Evolutionary conservation across 1,140 invertebrate genomes (phyloP), one percentile per base, ranked within the genome.

Genomic region (Drosophila varians): DNA sequence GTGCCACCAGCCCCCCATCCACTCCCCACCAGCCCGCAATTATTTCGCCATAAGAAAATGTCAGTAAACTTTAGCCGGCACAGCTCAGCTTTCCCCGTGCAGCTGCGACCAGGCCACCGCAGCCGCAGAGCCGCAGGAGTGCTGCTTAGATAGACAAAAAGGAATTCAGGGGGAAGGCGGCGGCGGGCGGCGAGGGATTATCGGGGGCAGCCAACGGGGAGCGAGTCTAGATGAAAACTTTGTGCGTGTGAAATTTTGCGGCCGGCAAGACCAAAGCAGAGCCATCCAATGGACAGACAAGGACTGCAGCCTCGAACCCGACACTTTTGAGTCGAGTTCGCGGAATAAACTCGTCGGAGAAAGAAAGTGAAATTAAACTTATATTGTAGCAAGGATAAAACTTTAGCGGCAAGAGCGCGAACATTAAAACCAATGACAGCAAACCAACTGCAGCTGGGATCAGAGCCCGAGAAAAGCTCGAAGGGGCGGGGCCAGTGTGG

Each of bases 211-310:
- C 28, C n/a, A 38, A 16, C 12, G 11, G n/a, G 11, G 11, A 34
- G n/a, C 36, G n/a, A 12, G 38, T 18, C 3, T 9, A 14, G 38
- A 18, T 55, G 56, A 87, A 86, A 82, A 86, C 55, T 86, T 87
- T 86, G 80, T 87, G 82, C 82, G 82, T 86, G 82, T 74, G 64
- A 86, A 87, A 87, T 87, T 86, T 72, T 80, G 82, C 82, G 82
- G 53, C 60, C 72, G 56, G 52, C 48, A 62, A 46, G 71, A 80
- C 75, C 79, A 70, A 55, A 71, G 66, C 66, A 56, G 57, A 48
- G 65, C 65, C 58, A 51, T 62, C 64, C 56, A 74, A 64, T 49
- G 66, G 60, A 86, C 61, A 56, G 57, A 57, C 72, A 49, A 71
- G 60, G 58, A 83, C 61, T 86, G 60, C 49, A 72, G 53, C 40